Evolutionary conservation across 30 jellyfish, hydroid and myxozoan species (phyloP).

Genomic region (Hydra vulgaris): DNA sequence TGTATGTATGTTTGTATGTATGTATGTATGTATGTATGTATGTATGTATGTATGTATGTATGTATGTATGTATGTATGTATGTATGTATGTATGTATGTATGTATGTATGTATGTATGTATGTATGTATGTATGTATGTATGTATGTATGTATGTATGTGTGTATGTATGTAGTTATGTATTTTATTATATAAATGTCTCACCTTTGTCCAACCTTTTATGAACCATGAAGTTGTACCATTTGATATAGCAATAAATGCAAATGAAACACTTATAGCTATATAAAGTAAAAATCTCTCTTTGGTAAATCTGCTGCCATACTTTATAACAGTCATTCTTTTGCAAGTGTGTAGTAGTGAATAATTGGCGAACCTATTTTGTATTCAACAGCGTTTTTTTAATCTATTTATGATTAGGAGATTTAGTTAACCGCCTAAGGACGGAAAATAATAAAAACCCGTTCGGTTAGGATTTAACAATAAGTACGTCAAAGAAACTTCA

Average conservation of each 20-base stretch:
- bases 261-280: slow-evolving; percentile 22
- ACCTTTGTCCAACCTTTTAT: slow-evolving; percentile 25
- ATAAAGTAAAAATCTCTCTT: slow-evolving; percentile 25
- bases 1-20: too few relatives aligned
- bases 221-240: slow-evolving; percentile 24
- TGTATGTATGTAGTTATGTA: too few relatives aligned
- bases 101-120: too few relatives aligned
- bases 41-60: too few relatives aligned
- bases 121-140: too few relatives aligned
- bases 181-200: too few relatives aligned
- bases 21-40: too few relatives aligned
- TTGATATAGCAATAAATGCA: slow-evolving; percentile 10
- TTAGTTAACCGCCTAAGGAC: not conserved
- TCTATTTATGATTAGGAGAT: not conserved
- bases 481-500: too few relatives aligned
- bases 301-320: slow-evolving; percentile 24
- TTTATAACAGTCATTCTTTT: slow-evolving; percentile 1
- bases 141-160: too few relatives aligned
- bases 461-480: not conserved
- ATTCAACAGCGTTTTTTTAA: not conserved
- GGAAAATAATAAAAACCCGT: not conserved
- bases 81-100: too few relatives aligned
- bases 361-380: not conserved
- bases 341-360: not conserved
- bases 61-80: too few relatives aligned